Conservation (phyloP, 1,140 invertebrate species). For the Phortica variegata region DNA sequence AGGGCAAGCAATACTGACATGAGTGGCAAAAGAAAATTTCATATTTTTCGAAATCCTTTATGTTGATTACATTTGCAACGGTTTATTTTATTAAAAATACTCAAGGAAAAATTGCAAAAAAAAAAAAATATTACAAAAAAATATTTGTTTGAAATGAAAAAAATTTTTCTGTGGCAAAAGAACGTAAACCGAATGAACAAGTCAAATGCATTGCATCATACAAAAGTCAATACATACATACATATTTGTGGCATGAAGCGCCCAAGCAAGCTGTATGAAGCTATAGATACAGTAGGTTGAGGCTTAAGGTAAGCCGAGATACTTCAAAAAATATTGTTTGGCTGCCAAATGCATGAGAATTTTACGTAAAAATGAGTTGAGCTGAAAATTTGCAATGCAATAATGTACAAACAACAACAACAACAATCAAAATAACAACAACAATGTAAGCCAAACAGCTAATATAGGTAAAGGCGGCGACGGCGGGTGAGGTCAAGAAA, state of each 20-base stretch:
- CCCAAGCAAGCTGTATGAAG: no score
- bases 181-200: background rate
- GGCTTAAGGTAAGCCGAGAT: background rate
- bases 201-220: background rate
- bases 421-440: conserved; percentile 4
- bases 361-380: conserved; percentile 49
- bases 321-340: conserved; percentile 33
- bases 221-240: background rate
- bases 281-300: background rate
- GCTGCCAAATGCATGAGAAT: conserved; percentile 51
- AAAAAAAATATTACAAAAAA: conserved; percentile 17
- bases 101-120: conserved; percentile 30
- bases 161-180: background rate
- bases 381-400: conserved; percentile 47
- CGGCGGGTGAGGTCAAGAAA: conserved; percentile 31
- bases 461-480: background rate
- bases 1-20: no score
- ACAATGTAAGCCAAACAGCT: conserved; percentile 12
- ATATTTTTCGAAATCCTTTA: conserved; percentile 42
- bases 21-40: conserved; percentile 7
- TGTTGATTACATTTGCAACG: conserved; percentile 56
- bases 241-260: background rate
- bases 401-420: conserved; percentile 25
- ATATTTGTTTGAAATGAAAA: background rate
- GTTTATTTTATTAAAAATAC: conserved; percentile 56